Percentiles rank a stretch among this genome's conserved stretches.
phyloP scores from a whole-genome alignment of 2,888 invertebrate species.

The Anticlea derivata region DNA sequence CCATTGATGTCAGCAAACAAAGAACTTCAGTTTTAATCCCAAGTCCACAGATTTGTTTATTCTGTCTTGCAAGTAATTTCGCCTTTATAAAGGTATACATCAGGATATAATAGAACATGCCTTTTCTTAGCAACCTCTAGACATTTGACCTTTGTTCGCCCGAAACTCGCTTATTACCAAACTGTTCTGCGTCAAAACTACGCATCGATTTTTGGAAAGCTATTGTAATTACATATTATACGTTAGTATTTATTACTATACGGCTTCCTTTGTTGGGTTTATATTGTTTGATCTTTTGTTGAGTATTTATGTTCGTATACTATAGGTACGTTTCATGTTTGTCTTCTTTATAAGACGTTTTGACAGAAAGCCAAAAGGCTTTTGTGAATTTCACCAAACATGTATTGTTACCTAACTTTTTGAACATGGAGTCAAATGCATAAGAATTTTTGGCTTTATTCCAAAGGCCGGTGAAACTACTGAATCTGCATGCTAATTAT shows the following conservation, averaged over 20 bases:
- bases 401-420: conserved; percentile 18
- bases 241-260: conserved; percentile 38
- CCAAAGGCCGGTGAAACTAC: conserved; percentile 33
- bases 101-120: no score
- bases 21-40: no score
- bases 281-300: conserved; percentile 11
- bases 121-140: conserved; percentile 69
- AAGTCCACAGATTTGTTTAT: no score
- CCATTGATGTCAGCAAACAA: no score
- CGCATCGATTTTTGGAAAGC: conserved; percentile 44
- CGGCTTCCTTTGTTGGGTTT: conserved; percentile 24
- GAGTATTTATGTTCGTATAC: neutral
- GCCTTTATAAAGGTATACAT: no score
- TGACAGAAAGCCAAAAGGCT: conserved; percentile 10
- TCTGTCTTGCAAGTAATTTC: no score
- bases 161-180: conserved; percentile 37
- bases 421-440: conserved; percentile 19
- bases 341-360: no score
- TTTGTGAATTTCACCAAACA: neutral
- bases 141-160: conserved; percentile 59
- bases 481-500: conserved; percentile 16
- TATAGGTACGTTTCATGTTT: neutral
- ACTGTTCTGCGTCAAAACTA: conserved; percentile 41
- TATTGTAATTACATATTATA: conserved; percentile 36
- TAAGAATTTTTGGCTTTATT: conserved; percentile 31